phyloP scores from a whole-genome alignment of 37 sponge, comb jelly and placozoan genomes.

The Bolinopsis microptera region DNA sequence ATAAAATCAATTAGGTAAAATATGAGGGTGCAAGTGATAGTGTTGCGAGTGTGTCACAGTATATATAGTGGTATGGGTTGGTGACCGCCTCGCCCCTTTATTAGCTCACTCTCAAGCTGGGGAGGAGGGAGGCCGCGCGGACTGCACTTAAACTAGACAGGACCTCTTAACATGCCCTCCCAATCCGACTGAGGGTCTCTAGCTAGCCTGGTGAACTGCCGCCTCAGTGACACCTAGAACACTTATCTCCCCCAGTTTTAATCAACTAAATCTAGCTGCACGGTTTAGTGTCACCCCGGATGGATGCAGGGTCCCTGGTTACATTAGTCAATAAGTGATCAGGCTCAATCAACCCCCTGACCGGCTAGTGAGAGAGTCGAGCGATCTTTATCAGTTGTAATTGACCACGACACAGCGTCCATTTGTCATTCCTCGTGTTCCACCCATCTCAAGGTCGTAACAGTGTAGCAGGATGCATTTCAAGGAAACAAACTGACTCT shows the following conservation, averaged over 20 bases:
- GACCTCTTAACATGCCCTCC: not conserved
- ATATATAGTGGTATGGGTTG: not conserved
- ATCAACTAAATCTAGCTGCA: not conserved
- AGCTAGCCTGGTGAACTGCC: not conserved
- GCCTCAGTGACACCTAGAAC: no score
- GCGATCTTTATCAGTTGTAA: not conserved
- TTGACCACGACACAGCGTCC: not conserved
- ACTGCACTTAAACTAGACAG: not conserved
- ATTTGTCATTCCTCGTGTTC: not conserved
- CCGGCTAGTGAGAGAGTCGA: not conserved
- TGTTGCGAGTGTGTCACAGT: not conserved
- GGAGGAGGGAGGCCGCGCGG: not conserved
- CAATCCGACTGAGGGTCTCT: not conserved
- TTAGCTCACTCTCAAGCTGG: not conserved
- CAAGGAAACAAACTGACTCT: not conserved
- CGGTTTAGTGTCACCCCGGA: not conserved
- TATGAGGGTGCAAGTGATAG: not conserved
- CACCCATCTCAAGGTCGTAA: not conserved
- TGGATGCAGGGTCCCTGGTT: not conserved
- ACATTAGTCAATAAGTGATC: not conserved
- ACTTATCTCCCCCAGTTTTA: not conserved
- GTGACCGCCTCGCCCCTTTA: not conserved
- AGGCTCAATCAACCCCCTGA: not conserved
- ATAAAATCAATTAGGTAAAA: conserved; percentile 10
- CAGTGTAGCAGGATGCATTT: not conserved